Evolutionary conservation across 2,113 vertebrate species (phyloP).

Genomic region (Pygoscelis adeliae): DNA sequence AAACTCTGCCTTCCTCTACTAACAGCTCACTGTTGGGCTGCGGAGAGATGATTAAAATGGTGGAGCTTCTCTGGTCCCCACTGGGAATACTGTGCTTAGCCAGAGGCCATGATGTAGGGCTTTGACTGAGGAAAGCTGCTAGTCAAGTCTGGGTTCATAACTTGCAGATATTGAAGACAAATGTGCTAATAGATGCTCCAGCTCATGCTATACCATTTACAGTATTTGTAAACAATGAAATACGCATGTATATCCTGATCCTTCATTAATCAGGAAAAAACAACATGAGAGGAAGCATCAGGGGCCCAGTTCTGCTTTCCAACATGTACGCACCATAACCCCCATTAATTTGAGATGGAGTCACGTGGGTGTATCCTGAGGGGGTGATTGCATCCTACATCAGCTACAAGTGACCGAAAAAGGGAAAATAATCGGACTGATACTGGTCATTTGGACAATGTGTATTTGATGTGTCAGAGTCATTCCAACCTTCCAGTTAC

Average conservation of each 20-base stretch:
- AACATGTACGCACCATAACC: background rate
- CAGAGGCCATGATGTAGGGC: background rate
- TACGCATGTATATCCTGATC: background rate
- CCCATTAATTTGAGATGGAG: slow-evolving; percentile 7
- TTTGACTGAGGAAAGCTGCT: background rate
- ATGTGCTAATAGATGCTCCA: background rate
- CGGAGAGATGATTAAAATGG: background rate
- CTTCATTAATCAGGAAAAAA: slow-evolving; percentile 2
- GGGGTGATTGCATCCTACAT: background rate
- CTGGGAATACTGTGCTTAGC: background rate
- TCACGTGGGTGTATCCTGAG: background rate
- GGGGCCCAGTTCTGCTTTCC: background rate
- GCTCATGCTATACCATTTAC: background rate
- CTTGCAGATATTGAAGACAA: background rate
- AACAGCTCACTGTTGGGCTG: background rate
- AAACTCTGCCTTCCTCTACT: background rate
- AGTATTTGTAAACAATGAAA: background rate
- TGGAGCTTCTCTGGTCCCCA: background rate
- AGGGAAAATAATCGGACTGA: slow-evolving; percentile 35
- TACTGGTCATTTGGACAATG: slow-evolving; percentile 74
- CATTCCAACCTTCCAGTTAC: slow-evolving; percentile 74
- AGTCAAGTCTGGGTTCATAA: background rate
- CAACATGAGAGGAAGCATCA: background rate
- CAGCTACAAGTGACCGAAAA: slow-evolving; percentile 34
- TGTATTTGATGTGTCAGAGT: slow-evolving; percentile 71